Evolutionary conservation across 2,113 vertebrate species (phyloP).

Genomic region (Phaethon lepturus): DNA sequence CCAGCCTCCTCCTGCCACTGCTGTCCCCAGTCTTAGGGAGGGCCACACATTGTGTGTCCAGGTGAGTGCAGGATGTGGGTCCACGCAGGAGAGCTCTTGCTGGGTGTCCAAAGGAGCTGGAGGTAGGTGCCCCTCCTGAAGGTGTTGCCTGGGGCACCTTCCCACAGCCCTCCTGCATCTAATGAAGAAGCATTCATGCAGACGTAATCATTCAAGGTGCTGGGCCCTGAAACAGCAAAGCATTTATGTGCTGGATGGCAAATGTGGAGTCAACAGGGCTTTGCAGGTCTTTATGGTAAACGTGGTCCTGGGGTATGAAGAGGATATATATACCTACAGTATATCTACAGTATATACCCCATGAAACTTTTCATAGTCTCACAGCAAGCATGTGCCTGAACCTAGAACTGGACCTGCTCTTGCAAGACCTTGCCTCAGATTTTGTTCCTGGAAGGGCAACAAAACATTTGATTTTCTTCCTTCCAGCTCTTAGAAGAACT

Average conservation of each 20-base stretch:
- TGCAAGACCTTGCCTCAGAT: not conserved
- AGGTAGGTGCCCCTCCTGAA: not conserved
- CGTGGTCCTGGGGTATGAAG: not conserved
- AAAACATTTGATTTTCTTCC: not conserved
- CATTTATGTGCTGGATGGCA: not conserved
- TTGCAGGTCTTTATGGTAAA: not conserved
- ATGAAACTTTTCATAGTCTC: not conserved
- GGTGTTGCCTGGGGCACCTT: not conserved
- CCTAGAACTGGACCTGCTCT: not conserved
- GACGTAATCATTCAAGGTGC: rapidly evolving
- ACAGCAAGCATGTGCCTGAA: not conserved
- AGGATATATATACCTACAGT: not conserved
- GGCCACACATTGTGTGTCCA: not conserved
- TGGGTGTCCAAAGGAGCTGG: not conserved
- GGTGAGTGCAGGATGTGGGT: not conserved
- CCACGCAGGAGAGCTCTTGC: not conserved
- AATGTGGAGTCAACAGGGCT: not conserved
- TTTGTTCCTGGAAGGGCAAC: not conserved
- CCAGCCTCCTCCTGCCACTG: not conserved
- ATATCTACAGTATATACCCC: too few species aligned
- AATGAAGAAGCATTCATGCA: rapidly evolving
- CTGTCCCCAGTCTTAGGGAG: not conserved
- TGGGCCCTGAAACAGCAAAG: not conserved
- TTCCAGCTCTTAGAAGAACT: not conserved
- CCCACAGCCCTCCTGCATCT: rapidly evolving